Conservation (phyloP, 2,797 vertebrate species). For the Pseudochaenichthys georgianus region DNA sequence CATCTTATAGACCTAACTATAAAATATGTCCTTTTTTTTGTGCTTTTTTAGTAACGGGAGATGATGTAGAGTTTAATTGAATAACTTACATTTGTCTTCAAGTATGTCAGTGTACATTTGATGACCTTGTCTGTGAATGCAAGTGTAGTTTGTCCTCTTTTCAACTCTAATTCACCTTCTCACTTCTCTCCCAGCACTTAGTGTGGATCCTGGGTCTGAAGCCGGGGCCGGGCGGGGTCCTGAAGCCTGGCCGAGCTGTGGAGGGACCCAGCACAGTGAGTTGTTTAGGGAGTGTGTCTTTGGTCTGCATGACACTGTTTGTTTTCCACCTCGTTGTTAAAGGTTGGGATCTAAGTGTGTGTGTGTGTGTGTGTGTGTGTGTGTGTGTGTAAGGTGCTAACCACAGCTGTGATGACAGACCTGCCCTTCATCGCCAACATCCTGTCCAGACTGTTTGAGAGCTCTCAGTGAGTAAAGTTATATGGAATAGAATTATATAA, state of each 20-base stretch:
- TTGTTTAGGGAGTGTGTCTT: not conserved
- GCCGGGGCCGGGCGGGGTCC: conserved; percentile 92
- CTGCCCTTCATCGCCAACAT: conserved; percentile 97
- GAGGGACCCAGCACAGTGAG: conserved; percentile 98
- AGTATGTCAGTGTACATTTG: not conserved
- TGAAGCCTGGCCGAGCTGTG: conserved; percentile 96
- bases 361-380: conserved; percentile 20
- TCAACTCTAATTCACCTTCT: not conserved
- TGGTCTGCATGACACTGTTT: not conserved
- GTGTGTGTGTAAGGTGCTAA: conserved; percentile 88
- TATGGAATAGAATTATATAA: not conserved
- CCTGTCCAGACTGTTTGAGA: conserved; percentile 98
- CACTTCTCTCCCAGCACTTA: conserved; percentile 89
- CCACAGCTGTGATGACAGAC: conserved; percentile 99
- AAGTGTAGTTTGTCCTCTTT: not conserved
- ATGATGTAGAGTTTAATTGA: not conserved
- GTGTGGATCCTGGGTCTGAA: conserved; percentile 99
- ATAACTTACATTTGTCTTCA: not conserved
- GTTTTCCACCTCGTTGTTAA: not conserved
- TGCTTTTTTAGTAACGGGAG: not conserved
- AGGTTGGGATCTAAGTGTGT: not conserved
- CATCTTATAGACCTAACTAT: not conserved
- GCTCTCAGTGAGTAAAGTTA: conserved; percentile 92
- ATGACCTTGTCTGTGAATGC: not conserved
- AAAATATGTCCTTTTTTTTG: not conserved